These are phyloP conservation scores for Gadopsis marmoratus DNA, from an alignment of 2,797 vertebrate species.

Conservation along the genomic window DNA sequence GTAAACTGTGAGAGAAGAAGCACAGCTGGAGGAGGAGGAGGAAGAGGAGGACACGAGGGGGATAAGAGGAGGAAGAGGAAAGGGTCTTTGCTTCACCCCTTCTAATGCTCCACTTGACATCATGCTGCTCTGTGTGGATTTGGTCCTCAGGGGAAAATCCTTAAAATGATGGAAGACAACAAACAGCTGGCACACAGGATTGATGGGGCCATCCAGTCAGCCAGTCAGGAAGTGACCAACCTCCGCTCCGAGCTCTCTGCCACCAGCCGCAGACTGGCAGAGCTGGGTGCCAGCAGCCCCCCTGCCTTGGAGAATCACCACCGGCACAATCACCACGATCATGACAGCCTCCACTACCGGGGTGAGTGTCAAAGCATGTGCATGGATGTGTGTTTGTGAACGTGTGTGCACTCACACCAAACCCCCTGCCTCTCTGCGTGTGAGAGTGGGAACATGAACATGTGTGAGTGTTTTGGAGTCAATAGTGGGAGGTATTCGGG, in stretches of 20 bases:
- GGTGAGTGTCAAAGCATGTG: slow-evolving; percentile 71
- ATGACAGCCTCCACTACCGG: slow-evolving; percentile 78
- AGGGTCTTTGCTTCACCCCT: slow-evolving; percentile 61
- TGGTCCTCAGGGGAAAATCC: slow-evolving; percentile 92
- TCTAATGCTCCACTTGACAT: slow-evolving; percentile 84
- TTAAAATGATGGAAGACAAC: slow-evolving; percentile 97
- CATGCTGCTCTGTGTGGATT: slow-evolving; percentile 90
- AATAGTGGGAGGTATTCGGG: slow-evolving; percentile 65
- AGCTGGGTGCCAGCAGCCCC: slow-evolving; percentile 88
- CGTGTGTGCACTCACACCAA: slow-evolving; percentile 6
- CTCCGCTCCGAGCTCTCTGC: slow-evolving; percentile 92
- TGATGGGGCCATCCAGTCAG: slow-evolving; percentile 93
- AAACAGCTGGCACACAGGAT: slow-evolving; percentile 94
- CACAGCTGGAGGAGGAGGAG: slow-evolving; percentile 55
- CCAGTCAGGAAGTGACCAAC: slow-evolving; percentile 94
- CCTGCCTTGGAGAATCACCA: slow-evolving; percentile 89
- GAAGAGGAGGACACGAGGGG: slow-evolving; percentile 30
- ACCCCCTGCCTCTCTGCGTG: slow-evolving; percentile 7
- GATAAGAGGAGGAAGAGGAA: slow-evolving; percentile 48
- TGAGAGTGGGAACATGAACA: slow-evolving; percentile 58
- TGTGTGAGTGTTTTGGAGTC: slow-evolving; percentile 65
- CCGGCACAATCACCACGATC: slow-evolving; percentile 85
- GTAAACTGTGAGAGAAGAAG: slow-evolving; percentile 69
- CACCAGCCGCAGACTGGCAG: slow-evolving; percentile 92
- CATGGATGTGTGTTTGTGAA: not conserved